Percentiles rank a stretch among this genome's conserved stretches.
Evolutionary conservation across 2,888 invertebrate genomes (phyloP).

Genomic region (Drosophila antonietae): DNA sequence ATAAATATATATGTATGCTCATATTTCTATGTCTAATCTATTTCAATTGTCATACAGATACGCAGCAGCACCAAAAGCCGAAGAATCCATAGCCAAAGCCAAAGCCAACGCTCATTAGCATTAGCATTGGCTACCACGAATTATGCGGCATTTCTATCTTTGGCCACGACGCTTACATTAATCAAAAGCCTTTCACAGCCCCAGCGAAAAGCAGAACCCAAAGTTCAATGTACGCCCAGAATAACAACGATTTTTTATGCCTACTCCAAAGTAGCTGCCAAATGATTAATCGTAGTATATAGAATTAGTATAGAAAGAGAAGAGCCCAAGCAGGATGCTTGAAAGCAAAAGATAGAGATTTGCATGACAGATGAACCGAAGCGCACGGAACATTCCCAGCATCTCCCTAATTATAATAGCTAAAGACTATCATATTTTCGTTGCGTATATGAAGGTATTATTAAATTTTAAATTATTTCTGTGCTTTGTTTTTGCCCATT

Average conservation of each 20-base stretch:
- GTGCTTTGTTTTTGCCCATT: slow-evolving; percentile 69
- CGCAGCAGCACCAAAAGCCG: slow-evolving; percentile 45
- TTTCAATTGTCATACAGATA: slow-evolving; percentile 74
- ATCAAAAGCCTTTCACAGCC: slow-evolving; percentile 63
- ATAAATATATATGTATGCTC: background rate
- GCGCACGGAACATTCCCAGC: slow-evolving; percentile 19
- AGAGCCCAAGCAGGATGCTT: slow-evolving; percentile 61
- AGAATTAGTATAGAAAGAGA: background rate
- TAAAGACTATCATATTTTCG: slow-evolving; percentile 34
- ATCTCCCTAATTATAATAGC: slow-evolving; percentile 34
- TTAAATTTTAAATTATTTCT: slow-evolving; percentile 42
- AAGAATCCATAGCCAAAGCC: slow-evolving; percentile 4
- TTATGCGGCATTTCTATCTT: slow-evolving; percentile 49
- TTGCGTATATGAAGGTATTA: slow-evolving; percentile 39
- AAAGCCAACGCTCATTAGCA: slow-evolving; percentile 16
- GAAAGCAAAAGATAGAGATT: slow-evolving; percentile 55
- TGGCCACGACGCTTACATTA: slow-evolving; percentile 37
- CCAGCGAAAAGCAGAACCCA: slow-evolving; percentile 21
- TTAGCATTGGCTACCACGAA: slow-evolving; percentile 22
- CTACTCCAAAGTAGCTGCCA: slow-evolving; percentile 34
- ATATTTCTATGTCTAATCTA: background rate
- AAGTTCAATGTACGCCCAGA: slow-evolving; percentile 63
- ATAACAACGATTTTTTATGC: background rate
- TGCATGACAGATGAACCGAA: slow-evolving; percentile 61
- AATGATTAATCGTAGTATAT: slow-evolving; percentile 58